Conservation (phyloP, 2,797 vertebrate species). For the Gallinago solitaria region DNA sequence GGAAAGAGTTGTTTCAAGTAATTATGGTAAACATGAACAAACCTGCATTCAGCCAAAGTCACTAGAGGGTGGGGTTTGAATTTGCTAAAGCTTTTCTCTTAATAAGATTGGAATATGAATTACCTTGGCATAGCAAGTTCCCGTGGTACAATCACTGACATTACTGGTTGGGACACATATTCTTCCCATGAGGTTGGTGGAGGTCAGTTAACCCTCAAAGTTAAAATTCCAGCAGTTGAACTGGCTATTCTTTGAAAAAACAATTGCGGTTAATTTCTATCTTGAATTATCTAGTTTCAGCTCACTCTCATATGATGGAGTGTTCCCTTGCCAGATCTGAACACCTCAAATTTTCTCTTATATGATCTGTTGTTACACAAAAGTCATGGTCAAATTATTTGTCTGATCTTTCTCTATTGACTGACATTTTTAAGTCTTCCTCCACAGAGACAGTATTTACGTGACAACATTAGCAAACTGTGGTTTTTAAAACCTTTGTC, state of each 20-base stretch:
- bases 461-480: neutral
- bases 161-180: fast-evolving
- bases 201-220: neutral
- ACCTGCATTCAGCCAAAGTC: neutral
- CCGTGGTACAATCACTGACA: neutral
- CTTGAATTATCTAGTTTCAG: neutral
- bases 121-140: neutral
- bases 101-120: neutral
- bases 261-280: neutral
- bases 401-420: neutral
- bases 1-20: neutral
- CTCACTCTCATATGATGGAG: neutral
- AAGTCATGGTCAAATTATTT: neutral
- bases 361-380: neutral
- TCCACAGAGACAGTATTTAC: neutral
- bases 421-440: neutral
- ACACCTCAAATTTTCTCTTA: neutral
- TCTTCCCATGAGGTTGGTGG: neutral
- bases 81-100: neutral
- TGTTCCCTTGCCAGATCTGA: neutral
- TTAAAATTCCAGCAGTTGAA: neutral
- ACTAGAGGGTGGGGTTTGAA: neutral
- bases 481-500: neutral
- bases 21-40: neutral
- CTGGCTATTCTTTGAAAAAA: neutral